Conservation (phyloP, 2,797 vertebrate genomes). For the Gymnothorax reevesii region DNA sequence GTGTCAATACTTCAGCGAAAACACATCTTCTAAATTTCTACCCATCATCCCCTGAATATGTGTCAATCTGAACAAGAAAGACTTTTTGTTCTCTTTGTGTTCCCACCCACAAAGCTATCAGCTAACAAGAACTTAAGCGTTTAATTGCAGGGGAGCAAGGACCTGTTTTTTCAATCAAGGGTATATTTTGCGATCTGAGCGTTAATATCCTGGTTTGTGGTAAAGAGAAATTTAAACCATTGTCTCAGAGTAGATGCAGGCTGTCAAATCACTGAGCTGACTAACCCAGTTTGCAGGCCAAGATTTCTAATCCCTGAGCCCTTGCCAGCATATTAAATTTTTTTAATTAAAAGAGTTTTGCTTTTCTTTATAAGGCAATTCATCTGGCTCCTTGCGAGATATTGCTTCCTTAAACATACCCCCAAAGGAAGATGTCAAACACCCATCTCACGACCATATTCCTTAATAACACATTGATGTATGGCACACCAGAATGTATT, state of each 20-base stretch:
- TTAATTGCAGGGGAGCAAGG: conserved; percentile 24
- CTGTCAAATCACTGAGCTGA: not conserved
- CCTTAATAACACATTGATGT: not conserved
- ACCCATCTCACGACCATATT: not conserved
- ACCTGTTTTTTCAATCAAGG: conserved; percentile 4
- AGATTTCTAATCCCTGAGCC: not conserved
- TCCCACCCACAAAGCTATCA: conserved; percentile 32
- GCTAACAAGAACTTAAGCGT: conserved; percentile 21
- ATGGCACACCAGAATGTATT: not conserved
- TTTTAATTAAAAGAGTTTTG: not conserved
- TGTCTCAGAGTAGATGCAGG: not conserved
- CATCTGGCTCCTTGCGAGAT: not conserved
- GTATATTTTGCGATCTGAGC: conserved; percentile 14
- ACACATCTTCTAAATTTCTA: not conserved
- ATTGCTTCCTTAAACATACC: not conserved
- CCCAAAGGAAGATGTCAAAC: not conserved
- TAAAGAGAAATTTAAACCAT: not conserved
- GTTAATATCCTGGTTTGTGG: not conserved
- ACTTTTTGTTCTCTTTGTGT: conserved; percentile 16
- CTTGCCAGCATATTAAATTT: not conserved
- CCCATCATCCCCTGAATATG: conserved; percentile 22
- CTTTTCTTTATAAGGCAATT: not conserved
- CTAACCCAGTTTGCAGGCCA: not conserved
- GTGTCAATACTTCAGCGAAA: conserved; percentile 5
- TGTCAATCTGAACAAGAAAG: conserved; percentile 33